Percentiles rank a stretch among this genome's conserved stretches.
Evolutionary conservation across 2,113 vertebrate genomes (phyloP).

Genomic region (Lichenostomus cassidix): DNA sequence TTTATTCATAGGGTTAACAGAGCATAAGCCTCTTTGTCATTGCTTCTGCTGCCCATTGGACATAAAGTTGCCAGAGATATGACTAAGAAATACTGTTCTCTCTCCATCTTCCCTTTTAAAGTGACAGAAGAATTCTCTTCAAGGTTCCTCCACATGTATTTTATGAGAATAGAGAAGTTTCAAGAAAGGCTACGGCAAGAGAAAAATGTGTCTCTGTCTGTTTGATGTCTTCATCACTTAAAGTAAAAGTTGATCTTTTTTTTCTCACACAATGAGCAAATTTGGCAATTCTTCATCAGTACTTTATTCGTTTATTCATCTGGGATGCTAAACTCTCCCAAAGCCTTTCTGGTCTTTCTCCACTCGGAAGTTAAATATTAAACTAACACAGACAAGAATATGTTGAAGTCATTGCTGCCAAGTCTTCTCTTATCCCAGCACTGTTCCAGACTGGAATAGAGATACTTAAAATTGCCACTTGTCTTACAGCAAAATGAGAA

Average conservation of each 20-base stretch:
- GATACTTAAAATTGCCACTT: neutral
- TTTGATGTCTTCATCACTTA: neutral
- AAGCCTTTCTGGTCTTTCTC: neutral
- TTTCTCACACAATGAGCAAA: neutral
- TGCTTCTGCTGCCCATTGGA: neutral
- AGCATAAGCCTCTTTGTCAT: rapidly evolving
- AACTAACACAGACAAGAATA: neutral
- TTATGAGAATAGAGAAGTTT: neutral
- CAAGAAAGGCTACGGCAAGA: neutral
- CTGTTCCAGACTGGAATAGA: neutral
- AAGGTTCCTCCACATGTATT: neutral
- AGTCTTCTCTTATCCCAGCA: neutral
- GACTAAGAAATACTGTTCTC: neutral
- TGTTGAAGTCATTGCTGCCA: neutral
- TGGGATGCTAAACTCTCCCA: neutral
- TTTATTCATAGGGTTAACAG: neutral
- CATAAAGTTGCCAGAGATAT: neutral
- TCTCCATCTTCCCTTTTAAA: neutral
- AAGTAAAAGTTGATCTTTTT: rapidly evolving
- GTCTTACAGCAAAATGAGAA: neutral
- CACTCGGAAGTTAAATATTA: neutral
- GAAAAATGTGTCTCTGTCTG: neutral
- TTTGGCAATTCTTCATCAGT: neutral
- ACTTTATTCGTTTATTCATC: neutral
- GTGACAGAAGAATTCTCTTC: neutral